These are phyloP conservation scores for Tetraneura akinire DNA, from an alignment of 1,140 invertebrate species.

Conservation along the genomic window DNA sequence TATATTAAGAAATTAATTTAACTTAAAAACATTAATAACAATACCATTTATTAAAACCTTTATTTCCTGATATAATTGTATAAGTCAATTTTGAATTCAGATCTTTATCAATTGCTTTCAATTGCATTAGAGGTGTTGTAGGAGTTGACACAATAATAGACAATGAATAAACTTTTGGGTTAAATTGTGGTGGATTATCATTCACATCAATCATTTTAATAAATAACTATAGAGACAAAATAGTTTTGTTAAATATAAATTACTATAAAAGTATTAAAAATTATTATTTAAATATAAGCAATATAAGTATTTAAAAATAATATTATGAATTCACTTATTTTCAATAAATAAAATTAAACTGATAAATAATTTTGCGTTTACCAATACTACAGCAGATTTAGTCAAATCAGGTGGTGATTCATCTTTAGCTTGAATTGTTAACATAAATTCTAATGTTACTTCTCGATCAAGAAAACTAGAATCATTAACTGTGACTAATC, in stretches of 20 bases:
- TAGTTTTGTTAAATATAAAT: not conserved
- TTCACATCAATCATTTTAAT: slow-evolving; percentile 82
- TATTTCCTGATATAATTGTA: slow-evolving; percentile 72
- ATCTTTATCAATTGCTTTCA: slow-evolving; percentile 77
- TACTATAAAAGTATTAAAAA: not conserved
- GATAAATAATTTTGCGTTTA: slow-evolving; percentile 62
- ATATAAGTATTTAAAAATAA: too few species aligned
- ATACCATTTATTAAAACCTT: slow-evolving; percentile 61
- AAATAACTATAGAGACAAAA: slow-evolving; percentile 63
- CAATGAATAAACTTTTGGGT: slow-evolving; percentile 72
- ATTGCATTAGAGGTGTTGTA: slow-evolving; percentile 76
- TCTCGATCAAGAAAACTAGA: slow-evolving; percentile 80
- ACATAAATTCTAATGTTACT: slow-evolving; percentile 67
- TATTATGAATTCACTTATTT: too few species aligned
- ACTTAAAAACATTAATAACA: slow-evolving; percentile 2
- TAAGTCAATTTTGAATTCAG: slow-evolving; percentile 75
- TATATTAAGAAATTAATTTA: not conserved
- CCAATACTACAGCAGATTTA: slow-evolving; percentile 72
- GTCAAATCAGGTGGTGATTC: slow-evolving; percentile 70
- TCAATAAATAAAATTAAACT: too few species aligned
- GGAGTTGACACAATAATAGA: slow-evolving; percentile 81
- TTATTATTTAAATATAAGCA: too few species aligned
- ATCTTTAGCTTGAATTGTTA: slow-evolving; percentile 80
- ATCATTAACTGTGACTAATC: slow-evolving; percentile 76
- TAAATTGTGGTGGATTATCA: slow-evolving; percentile 80